Evolutionary conservation across 2,888 invertebrate genomes (phyloP).

Genomic region (Lordiphosa fenestrarum): DNA sequence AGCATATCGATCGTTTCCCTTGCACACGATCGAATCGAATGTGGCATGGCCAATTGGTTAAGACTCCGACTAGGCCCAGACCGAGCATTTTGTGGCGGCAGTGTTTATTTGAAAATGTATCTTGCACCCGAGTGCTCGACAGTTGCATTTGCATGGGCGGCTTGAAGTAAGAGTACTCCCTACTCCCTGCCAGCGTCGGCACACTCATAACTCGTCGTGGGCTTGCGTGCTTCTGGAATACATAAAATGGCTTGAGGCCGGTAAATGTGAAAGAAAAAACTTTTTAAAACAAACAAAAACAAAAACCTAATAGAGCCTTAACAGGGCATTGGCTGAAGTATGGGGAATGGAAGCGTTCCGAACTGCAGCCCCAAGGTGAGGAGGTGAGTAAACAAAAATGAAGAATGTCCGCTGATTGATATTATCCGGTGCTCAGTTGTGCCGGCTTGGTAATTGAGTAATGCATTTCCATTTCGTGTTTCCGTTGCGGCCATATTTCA

Average conservation of each 20-base stretch:
- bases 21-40: conserved; percentile 17
- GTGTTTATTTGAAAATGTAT: conserved; percentile 62
- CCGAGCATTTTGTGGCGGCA: background rate
- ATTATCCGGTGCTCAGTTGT: conserved; percentile 56
- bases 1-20: conserved; percentile 7
- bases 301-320: conserved; percentile 3
- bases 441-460: conserved; percentile 31
- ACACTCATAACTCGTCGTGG: background rate
- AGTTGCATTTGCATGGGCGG: conserved; percentile 4
- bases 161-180: conserved; percentile 11
- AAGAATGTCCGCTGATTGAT: conserved; percentile 73
- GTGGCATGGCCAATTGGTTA: conserved; percentile 37
- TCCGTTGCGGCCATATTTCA: conserved; percentile 69
- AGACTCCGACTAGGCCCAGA: conserved; percentile 2
- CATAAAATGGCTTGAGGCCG: conserved; percentile 47
- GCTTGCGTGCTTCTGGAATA: conserved; percentile 31
- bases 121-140: conserved; percentile 37
- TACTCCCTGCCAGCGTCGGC: background rate
- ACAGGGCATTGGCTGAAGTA: conserved; percentile 2
- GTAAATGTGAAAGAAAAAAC: conserved; percentile 38
- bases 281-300: conserved; percentile 40
- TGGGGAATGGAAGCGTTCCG: conserved; percentile 11
- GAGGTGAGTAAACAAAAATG: conserved; percentile 70
- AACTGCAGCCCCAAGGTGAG: conserved; percentile 21
- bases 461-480: conserved; percentile 55